Evolutionary conservation across 2,113 vertebrate species (phyloP).

Genomic region (Aegithalos caudatus): DNA sequence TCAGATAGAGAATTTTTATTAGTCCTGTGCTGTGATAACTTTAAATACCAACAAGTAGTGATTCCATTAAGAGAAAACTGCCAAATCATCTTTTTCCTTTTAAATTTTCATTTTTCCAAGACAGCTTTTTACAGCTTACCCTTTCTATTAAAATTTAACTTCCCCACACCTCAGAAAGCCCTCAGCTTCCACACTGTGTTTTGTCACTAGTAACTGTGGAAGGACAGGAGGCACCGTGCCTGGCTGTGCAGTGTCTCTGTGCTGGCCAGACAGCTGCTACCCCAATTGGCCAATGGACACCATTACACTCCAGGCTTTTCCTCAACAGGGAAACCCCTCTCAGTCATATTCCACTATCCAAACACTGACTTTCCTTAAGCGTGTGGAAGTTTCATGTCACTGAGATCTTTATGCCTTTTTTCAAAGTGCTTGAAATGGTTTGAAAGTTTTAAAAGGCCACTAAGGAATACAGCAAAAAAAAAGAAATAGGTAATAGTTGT

Average conservation of each 20-base stretch:
- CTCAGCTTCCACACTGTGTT: not conserved
- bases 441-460: not conserved
- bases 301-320: not conserved
- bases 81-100: not conserved
- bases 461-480: not conserved
- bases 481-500: not conserved
- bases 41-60: not conserved
- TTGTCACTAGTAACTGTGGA: not conserved
- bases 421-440: not conserved
- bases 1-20: not conserved
- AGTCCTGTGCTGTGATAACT: not conserved
- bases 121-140: not conserved
- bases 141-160: not conserved
- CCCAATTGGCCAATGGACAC: not conserved
- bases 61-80: not conserved
- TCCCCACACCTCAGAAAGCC: not conserved
- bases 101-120: not conserved
- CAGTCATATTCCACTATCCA: not conserved
- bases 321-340: not conserved
- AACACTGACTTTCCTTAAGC: not conserved
- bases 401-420: not conserved
- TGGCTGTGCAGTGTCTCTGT: not conserved
- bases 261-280: not conserved
- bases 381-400: not conserved
- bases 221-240: accelerated